Percentiles rank a stretch among this genome's conserved stretches.
phyloP scores from a whole-genome alignment of 2,888 invertebrate species.

The Suillia variegata region DNA sequence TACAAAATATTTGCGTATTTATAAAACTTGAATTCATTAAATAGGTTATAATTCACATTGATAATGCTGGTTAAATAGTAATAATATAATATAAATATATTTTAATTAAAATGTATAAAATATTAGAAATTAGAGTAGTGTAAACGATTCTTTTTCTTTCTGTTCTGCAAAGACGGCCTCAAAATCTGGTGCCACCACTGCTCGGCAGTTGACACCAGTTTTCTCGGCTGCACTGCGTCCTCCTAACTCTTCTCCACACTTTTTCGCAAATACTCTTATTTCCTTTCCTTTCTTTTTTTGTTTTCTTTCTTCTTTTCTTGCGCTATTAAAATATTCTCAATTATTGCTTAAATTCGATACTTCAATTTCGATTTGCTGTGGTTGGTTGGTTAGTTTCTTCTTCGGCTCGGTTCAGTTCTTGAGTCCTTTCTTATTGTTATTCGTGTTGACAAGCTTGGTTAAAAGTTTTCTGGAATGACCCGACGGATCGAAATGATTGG shows the following conservation, averaged over 20 bases:
- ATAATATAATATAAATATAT: not conserved
- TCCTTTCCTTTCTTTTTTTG: no score
- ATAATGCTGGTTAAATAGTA: not conserved
- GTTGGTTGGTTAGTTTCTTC: not conserved
- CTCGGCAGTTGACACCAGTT: no score
- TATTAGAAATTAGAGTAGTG: no score
- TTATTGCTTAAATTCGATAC: constrained; percentile 2
- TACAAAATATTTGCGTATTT: not conserved
- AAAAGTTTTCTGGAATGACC: constrained; percentile 93
- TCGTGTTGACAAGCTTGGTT: constrained; percentile 83
- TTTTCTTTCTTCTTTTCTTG: constrained; percentile 13
- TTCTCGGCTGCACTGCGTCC: no score
- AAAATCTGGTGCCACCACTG: no score
- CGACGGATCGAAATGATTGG: constrained; percentile 89
- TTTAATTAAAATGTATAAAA: constrained; percentile 7
- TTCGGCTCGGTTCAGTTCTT: constrained; percentile 41
- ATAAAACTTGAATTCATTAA: not conserved
- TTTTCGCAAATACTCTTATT: no score
- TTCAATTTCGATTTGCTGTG: not conserved
- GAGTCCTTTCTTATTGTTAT: constrained; percentile 73
- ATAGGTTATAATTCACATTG: not conserved
- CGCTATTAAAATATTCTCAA: not conserved
- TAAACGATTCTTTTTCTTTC: no score
- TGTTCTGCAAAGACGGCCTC: no score
- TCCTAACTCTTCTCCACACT: no score